Base-by-base conservation (phyloP, 23 tunicate species). In the Halocynthia aurantium region DNA sequence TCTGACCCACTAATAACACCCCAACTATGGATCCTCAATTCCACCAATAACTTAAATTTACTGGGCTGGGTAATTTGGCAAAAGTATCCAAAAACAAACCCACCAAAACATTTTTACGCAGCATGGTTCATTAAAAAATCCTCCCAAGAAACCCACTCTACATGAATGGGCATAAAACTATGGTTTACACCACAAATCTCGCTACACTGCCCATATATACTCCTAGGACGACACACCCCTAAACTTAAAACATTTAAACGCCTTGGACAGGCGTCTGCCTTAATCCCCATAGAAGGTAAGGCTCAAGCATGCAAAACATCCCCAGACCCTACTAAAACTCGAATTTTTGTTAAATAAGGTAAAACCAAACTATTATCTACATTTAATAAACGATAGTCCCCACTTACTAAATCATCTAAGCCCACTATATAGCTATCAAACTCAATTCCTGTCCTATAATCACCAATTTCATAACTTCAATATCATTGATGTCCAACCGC, bases 91-190 rank as follows among this genome's bases (percentile, higher is more conserved):
- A 31, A 31, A 31, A 31, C 44, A 31, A 31, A 31, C 44, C 44
- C 1, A 31, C 4, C 4, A 31, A 31, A 31, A 31, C 44, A 31
- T 31, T 31, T 31, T 31, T 31, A 31, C 44, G 44, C 44, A 31
- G 44, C 44, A 31, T 31, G 44, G 4, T 4, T 31, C 4, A 31
- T 31, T 31, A 31, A 67, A 67, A 67, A 67, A 17, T 67, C n/a
- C 10, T 67, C 71, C 10, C n/a, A 67, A 12, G 22, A 21, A 21
- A 13, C 20, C 5, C 22, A 67, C 40, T 71, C 55, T 5, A 71
- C 76, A 49, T 22, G 17, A 71, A 71, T 71, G 6, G 76, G 55
- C 52, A 71, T 71, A 71, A 71, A 71, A 71, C 76, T 71, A 71
- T 71, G 76, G 5, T 71, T 71, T 51, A 71, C 52, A 51, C 76